A percentile compares a stretch with the other conserved stretches of the same genome.
Evolutionary conservation across 1,140 invertebrate genomes (phyloP).

Genomic region (Saccostrea glomerata): DNA sequence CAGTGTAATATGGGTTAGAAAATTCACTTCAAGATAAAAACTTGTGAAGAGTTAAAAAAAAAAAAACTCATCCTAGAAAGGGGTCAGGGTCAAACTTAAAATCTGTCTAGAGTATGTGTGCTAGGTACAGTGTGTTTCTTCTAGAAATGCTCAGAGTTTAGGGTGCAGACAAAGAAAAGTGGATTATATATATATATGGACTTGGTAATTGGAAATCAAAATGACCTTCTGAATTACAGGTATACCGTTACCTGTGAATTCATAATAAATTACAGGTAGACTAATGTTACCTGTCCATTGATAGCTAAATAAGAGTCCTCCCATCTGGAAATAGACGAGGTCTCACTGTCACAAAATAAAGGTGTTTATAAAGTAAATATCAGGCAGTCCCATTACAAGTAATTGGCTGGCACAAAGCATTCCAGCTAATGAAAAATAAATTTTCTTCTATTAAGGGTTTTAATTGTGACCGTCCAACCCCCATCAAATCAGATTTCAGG

Average conservation of each 20-base stretch:
- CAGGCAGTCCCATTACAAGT: background rate
- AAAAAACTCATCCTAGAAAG: background rate
- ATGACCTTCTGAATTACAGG: background rate
- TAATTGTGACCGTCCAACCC: background rate
- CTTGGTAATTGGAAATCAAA: background rate
- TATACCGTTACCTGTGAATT: background rate
- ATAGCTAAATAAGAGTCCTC: background rate
- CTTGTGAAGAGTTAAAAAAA: background rate
- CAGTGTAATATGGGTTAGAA: slow-evolving; percentile 6
- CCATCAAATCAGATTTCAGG: too few species aligned
- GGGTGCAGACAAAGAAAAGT: background rate
- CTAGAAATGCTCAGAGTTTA: background rate
- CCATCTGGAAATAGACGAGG: slow-evolving; percentile 10
- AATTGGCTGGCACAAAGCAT: background rate
- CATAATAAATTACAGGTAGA: background rate
- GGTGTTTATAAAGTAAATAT: background rate
- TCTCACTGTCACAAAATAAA: slow-evolving; percentile 1
- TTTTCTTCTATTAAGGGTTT: background rate
- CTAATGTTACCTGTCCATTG: background rate
- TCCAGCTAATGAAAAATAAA: background rate
- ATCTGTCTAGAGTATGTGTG: background rate
- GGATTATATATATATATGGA: background rate
- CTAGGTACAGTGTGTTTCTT: background rate
- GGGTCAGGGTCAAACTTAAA: too few species aligned
- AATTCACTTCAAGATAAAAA: background rate